Conservation (phyloP, 1,140 invertebrate genomes). For the Oryctes rhinoceros region DNA sequence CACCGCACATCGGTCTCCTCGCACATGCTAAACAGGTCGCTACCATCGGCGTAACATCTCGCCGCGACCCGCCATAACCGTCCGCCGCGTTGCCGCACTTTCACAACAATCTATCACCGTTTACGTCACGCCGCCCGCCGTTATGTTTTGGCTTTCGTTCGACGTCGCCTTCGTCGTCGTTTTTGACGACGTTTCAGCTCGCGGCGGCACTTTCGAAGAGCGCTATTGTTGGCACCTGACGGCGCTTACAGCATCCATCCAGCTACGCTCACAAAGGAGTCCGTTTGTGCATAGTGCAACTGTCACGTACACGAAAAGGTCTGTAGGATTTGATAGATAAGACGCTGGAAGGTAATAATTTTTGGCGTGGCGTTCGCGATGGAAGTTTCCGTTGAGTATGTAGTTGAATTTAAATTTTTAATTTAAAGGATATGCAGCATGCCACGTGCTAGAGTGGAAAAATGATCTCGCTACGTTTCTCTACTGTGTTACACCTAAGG, state of each 20-base stretch:
- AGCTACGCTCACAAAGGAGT: background rate
- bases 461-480: background rate
- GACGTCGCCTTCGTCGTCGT: background rate
- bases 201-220: constrained; percentile 1
- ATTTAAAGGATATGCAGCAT: background rate
- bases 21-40: constrained; percentile 12
- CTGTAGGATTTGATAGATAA: background rate
- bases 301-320: background rate
- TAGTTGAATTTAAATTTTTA: background rate
- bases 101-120: constrained; percentile 9
- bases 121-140: background rate
- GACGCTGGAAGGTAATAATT: constrained; percentile 4
- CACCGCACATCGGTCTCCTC: constrained; percentile 5
- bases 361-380: background rate
- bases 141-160: background rate
- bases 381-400: background rate
- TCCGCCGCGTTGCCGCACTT: background rate
- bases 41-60: background rate
- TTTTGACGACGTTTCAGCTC: background rate
- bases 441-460: background rate
- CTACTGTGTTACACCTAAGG: too few species aligned
- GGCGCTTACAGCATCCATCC: background rate
- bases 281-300: constrained; percentile 3
- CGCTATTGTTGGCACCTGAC: background rate
- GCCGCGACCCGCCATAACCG: background rate